Evolutionary conservation across 2,888 invertebrate genomes (phyloP).

Genomic region (Orthosia cruda): DNA sequence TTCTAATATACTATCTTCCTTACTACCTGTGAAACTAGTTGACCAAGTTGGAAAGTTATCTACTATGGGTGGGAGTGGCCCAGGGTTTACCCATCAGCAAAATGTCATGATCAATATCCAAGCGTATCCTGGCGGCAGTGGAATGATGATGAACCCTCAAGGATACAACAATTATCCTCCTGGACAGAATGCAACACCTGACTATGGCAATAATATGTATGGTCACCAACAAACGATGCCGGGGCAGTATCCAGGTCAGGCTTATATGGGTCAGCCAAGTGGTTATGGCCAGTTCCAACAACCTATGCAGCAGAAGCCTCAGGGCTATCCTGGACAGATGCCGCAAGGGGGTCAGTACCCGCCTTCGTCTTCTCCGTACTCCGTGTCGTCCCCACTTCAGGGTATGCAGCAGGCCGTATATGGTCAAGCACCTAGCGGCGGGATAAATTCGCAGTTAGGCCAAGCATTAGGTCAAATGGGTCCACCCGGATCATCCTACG

Average conservation of each 20-base stretch:
- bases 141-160: slow-evolving; percentile 87
- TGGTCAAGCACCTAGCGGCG: slow-evolving; percentile 77
- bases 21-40: slow-evolving; percentile 88
- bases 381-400: slow-evolving; percentile 84
- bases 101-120: slow-evolving; percentile 93
- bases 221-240: slow-evolving; percentile 83
- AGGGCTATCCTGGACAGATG: slow-evolving; percentile 79
- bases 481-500: slow-evolving; percentile 75
- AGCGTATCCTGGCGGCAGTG: slow-evolving; percentile 91
- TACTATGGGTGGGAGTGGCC: slow-evolving; percentile 76
- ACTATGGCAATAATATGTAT: slow-evolving; percentile 85
- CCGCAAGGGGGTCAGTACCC: slow-evolving; percentile 78
- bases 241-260: slow-evolving; percentile 80
- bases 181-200: slow-evolving; percentile 86
- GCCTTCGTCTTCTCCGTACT: slow-evolving; percentile 80
- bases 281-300: slow-evolving; percentile 82
- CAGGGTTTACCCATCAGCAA: slow-evolving; percentile 92
- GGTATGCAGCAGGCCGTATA: slow-evolving; percentile 89
- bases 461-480: slow-evolving; percentile 78
- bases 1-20: slow-evolving; percentile 83
- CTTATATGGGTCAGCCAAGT: slow-evolving; percentile 79
- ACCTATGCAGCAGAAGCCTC: slow-evolving; percentile 78
- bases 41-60: slow-evolving; percentile 89
- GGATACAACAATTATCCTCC: slow-evolving; percentile 85
- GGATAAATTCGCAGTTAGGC: slow-evolving; percentile 73